phyloP scores from a whole-genome alignment of 2,797 vertebrate species.

The Stomatorhinus walkeri region DNA sequence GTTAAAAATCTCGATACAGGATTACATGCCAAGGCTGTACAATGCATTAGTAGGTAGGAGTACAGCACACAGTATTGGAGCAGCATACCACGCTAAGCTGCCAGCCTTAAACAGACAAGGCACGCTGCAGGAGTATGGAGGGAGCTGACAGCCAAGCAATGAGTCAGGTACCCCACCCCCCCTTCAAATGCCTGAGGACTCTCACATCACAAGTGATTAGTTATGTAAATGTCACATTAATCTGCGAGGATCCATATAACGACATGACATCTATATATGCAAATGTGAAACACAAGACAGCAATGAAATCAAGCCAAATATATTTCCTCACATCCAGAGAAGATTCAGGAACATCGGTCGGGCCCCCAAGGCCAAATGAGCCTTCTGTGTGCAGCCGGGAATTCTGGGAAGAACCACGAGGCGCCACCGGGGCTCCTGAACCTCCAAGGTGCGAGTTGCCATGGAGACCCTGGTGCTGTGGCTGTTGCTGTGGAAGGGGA shows the following conservation, averaged over 20 bases:
- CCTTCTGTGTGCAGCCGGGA: slow-evolving; percentile 53
- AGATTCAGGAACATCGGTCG: slow-evolving; percentile 69
- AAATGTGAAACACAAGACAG: neutral
- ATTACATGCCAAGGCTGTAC: neutral
- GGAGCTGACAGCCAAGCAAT: neutral
- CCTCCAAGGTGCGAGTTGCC: slow-evolving; percentile 48
- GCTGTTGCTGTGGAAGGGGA: slow-evolving; percentile 44
- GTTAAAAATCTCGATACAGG: neutral
- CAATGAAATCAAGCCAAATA: neutral
- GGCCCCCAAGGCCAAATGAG: slow-evolving; percentile 51
- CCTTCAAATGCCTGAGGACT: neutral
- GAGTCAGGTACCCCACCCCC: neutral
- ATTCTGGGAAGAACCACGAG: slow-evolving; percentile 52
- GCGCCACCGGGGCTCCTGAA: slow-evolving; percentile 58
- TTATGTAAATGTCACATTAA: neutral
- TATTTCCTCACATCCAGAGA: slow-evolving; percentile 74
- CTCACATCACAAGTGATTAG: neutral
- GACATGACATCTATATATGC: neutral
- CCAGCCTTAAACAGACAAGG: neutral
- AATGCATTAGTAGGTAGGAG: neutral
- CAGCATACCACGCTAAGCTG: too few species aligned
- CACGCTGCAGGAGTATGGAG: neutral
- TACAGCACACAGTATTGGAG: neutral
- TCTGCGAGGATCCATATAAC: neutral
- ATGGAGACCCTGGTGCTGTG: slow-evolving; percentile 61